These are phyloP conservation scores for Threskiornis aethiopicus DNA, from an alignment of 2,797 vertebrate species.

Conservation along the genomic window DNA sequence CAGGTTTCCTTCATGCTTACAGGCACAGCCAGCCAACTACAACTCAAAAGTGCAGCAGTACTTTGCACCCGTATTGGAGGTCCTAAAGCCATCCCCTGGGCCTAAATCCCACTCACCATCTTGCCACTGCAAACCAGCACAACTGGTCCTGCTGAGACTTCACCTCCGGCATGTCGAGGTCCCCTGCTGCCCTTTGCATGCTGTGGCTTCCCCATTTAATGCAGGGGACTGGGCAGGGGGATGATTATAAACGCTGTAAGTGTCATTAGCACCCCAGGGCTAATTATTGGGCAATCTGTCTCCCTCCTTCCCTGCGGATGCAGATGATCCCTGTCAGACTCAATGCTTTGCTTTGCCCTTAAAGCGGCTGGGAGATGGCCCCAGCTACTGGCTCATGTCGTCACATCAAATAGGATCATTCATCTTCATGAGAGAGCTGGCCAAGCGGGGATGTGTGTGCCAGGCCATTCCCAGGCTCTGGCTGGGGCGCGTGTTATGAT, in stretches of 20 bases:
- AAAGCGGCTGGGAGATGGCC: neutral
- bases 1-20: neutral
- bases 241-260: neutral
- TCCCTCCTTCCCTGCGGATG: neutral
- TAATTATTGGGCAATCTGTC: neutral
- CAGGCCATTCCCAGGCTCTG: neutral
- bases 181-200: neutral
- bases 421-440: neutral
- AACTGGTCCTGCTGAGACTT: neutral
- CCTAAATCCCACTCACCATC: neutral
- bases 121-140: neutral
- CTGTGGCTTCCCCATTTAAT: neutral
- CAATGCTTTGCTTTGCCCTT: neutral
- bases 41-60: neutral
- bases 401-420: neutral
- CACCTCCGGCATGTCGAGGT: neutral
- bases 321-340: neutral
- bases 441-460: rapidly evolving
- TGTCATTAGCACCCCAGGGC: neutral
- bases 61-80: neutral
- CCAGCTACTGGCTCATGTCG: neutral
- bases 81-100: neutral
- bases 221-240: neutral
- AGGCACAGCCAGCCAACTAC: neutral
- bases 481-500: neutral